Evolutionary conservation across 2,113 vertebrate genomes (phyloP).

Genomic region (Myotis davidii): DNA sequence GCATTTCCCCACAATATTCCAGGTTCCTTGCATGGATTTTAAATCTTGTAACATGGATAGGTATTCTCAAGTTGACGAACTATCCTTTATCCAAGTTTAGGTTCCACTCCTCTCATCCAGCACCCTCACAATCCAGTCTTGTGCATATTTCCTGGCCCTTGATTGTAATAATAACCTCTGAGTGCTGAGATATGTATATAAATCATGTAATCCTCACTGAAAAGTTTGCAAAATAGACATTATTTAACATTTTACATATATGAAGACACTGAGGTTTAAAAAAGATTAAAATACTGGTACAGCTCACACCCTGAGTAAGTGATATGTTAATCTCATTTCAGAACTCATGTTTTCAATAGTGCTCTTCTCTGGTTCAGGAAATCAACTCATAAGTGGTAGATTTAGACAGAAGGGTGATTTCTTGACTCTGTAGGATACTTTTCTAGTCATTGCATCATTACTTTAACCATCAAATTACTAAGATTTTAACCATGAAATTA

Average conservation of each 20-base stretch:
- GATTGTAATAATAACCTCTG: background rate
- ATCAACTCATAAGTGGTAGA: background rate
- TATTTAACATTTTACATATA: background rate
- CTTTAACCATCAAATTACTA: background rate
- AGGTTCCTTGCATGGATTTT: background rate
- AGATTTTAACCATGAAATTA: constrained; percentile 26
- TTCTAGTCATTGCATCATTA: background rate
- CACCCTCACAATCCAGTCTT: background rate
- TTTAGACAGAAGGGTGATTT: background rate
- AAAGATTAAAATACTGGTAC: background rate
- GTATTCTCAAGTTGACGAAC: background rate
- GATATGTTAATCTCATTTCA: background rate
- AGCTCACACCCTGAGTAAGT: background rate
- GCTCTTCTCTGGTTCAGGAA: background rate
- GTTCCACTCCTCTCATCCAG: background rate
- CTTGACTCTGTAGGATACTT: background rate
- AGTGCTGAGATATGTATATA: background rate
- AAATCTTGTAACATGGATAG: background rate
- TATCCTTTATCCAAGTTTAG: background rate
- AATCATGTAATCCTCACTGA: background rate
- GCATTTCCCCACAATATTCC: background rate
- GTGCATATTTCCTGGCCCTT: background rate
- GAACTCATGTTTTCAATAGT: background rate
- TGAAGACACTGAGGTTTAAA: background rate
- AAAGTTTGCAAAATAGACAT: background rate